These are phyloP conservation scores for Sepiola atlantica DNA, from an alignment of 2,888 invertebrate genomes.

Conservation along the genomic window DNA sequence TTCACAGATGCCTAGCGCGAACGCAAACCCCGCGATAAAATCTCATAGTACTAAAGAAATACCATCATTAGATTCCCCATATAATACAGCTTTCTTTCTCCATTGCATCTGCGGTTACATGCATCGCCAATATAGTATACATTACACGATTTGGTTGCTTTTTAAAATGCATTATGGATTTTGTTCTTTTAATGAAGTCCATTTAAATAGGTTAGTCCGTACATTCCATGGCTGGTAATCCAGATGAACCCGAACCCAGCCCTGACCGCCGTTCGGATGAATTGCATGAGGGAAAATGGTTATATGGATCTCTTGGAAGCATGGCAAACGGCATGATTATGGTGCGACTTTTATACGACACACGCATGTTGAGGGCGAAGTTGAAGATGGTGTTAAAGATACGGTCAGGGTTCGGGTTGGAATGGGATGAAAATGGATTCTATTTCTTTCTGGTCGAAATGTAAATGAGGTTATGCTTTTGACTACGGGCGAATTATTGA, in stretches of 20 bases:
- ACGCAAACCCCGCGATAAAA: too few relatives aligned
- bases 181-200: too few relatives aligned
- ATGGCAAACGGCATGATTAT: background rate
- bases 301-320: background rate
- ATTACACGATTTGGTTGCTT: too few relatives aligned
- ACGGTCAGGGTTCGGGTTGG: background rate
- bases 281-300: background rate
- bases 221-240: background rate
- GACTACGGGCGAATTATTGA: conserved; percentile 6
- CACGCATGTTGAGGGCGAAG: background rate
- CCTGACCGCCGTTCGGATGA: background rate
- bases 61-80: too few relatives aligned
- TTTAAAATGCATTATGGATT: too few relatives aligned
- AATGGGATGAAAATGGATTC: background rate
- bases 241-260: background rate
- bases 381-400: background rate
- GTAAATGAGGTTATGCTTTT: background rate
- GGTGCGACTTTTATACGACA: background rate
- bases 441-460: background rate
- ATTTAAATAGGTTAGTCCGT: background rate
- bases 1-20: too few relatives aligned
- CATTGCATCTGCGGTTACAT: too few relatives aligned
- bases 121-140: too few relatives aligned
- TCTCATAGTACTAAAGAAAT: too few relatives aligned
- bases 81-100: too few relatives aligned